Evolutionary conservation across 2,888 invertebrate genomes (phyloP).

Genomic region (Teinopalpus imperialis): DNA sequence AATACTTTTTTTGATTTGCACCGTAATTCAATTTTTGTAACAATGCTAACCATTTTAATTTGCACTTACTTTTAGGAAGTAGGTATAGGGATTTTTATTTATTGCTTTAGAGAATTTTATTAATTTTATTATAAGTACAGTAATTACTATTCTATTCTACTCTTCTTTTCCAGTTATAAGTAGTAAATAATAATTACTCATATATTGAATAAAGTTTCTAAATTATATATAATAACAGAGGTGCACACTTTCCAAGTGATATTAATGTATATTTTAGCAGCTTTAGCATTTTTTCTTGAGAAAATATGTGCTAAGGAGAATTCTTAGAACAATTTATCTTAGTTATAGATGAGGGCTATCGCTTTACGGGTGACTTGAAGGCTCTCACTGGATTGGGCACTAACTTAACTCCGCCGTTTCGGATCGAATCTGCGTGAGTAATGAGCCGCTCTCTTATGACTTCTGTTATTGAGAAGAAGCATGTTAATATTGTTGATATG

Average conservation of each 20-base stretch:
- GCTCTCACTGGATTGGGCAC: slow-evolving; percentile 24
- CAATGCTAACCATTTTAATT: too few relatives aligned
- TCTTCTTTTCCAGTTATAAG: slow-evolving; percentile 4
- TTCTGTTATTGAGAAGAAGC: background rate
- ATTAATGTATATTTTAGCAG: slow-evolving; percentile 2
- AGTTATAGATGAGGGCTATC: slow-evolving; percentile 21
- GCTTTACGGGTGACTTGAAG: slow-evolving; percentile 24
- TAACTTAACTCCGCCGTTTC: slow-evolving; percentile 25
- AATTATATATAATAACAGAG: background rate
- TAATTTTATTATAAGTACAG: too few relatives aligned
- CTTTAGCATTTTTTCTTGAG: slow-evolving; percentile 11
- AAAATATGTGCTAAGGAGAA: slow-evolving; percentile 17
- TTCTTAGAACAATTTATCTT: slow-evolving; percentile 22
- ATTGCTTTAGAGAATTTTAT: too few relatives aligned
- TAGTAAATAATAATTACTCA: slow-evolving; percentile 12
- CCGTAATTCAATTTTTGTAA: too few relatives aligned
- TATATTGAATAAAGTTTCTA: too few relatives aligned
- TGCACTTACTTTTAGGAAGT: too few relatives aligned
- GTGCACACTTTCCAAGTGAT: background rate
- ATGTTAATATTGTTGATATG: too few relatives aligned
- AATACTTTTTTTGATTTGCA: too few relatives aligned
- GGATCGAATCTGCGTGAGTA: slow-evolving; percentile 19
- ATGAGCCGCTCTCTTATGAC: slow-evolving; percentile 19
- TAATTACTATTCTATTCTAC: too few relatives aligned
- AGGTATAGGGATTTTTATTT: too few relatives aligned